Base-by-base conservation (phyloP, 1,140 invertebrate genomes). In the Bilobella aurantiaca region DNA sequence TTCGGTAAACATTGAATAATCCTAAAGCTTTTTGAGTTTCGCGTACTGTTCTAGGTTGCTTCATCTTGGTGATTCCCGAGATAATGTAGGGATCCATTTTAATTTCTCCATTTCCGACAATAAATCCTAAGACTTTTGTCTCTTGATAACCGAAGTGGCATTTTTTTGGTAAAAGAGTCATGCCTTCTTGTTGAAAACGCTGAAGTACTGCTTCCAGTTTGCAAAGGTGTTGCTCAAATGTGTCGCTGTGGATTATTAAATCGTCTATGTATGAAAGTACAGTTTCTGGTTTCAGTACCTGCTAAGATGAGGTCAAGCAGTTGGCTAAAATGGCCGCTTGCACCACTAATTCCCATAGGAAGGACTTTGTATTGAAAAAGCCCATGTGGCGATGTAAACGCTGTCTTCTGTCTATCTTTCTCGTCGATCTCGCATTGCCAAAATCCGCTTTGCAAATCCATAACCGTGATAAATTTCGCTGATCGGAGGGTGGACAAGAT, bases 401-500 rank as follows among this genome's bases (percentile, higher is more conserved):
- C 78, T 49, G 79, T 81, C 69, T 81, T 81, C 0, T 74, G 34
- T 62, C 62, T 73, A 69, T 79, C 75, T 16, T 69, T 23, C 57
- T 64, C 49, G 1, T 75, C 72, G 0, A 82, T 63, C 37, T 73
- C 64, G 14, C 82, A 73, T 69, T 83, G 80, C 72, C 74, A 78
- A 68, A 78, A 82, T 0, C 66, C 65, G 18, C 79, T 53, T 73
- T 81, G 78, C 53, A 82, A 73, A 74, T 83, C 81, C 1, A 82
- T 59, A 0, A 74, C 72, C 0, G 74, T 72, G 63, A 81, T 81
- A 47, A 72, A 75, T 46, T 68, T 68, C 2, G 74, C 66, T 1
- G 72, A 73, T 18, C 70, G 72, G 34, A 82, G 53, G 12, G 65
- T 64, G 62, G 78, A 75, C 8, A 83, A 67, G 21, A 73, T 76